phyloP scores from a whole-genome alignment of 53 echinoderm and acorn worm genomes.

The Echinometra lucunter region DNA sequence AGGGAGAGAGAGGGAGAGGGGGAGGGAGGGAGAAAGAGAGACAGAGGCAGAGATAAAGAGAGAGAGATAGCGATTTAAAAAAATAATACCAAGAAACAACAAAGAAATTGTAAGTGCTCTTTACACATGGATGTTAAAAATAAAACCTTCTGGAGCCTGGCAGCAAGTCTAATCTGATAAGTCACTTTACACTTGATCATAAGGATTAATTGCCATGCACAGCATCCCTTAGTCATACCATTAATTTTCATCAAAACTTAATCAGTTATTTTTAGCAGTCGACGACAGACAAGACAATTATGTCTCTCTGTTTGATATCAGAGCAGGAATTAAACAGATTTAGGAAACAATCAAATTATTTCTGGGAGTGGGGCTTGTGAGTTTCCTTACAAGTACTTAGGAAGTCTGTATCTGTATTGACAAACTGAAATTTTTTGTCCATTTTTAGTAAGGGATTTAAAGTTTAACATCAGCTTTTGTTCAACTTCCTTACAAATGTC shows the following conservation, averaged over 20 bases:
- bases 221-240: constrained; percentile 16
- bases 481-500: not conserved
- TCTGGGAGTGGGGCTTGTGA: not conserved
- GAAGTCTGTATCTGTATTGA: not conserved
- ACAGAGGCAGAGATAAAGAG: not conserved
- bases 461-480: not conserved
- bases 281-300: constrained; percentile 26
- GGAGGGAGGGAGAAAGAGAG: not conserved
- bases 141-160: constrained; percentile 29
- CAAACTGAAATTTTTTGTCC: not conserved
- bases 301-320: constrained; percentile 28
- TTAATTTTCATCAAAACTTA: constrained; percentile 1
- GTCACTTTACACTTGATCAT: constrained; percentile 19
- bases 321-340: constrained; percentile 25
- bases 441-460: not conserved
- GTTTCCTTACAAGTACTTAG: not conserved
- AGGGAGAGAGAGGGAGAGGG: not conserved
- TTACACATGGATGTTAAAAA: not conserved
- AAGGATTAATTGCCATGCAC: constrained; percentile 30
- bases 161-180: not conserved
- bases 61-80: not conserved
- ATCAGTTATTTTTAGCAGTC: constrained; percentile 11
- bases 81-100: not conserved
- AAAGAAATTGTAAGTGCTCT: too few species aligned
- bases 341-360: constrained; percentile 32